phyloP scores from a whole-genome alignment of 2,113 vertebrate species.

The Gyps fulvus region DNA sequence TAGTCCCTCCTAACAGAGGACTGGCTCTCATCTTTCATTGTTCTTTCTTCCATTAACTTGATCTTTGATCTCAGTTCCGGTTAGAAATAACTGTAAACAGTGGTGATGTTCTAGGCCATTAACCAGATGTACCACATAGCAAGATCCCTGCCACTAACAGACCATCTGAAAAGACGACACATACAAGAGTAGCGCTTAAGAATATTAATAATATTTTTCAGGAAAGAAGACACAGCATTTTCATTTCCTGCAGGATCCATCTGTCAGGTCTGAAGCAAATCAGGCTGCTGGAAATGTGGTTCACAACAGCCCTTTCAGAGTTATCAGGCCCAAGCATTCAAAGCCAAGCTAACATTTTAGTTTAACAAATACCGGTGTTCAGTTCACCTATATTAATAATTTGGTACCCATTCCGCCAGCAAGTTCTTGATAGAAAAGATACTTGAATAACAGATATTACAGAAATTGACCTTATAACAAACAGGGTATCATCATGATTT shows the following conservation, averaged over 20 bases:
- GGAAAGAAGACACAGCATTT: not conserved
- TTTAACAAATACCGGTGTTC: not conserved
- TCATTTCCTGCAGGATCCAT: not conserved
- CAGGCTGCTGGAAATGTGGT: not conserved
- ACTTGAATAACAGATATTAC: not conserved
- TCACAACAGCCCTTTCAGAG: not conserved
- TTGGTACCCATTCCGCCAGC: not conserved
- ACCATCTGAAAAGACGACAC: not conserved
- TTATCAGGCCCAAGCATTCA: not conserved
- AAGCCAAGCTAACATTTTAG: not conserved
- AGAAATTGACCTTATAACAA: not conserved
- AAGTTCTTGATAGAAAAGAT: not conserved
- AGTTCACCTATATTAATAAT: not conserved
- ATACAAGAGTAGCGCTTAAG: not conserved
- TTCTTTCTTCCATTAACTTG: constrained; percentile 34
- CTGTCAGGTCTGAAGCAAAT: not conserved
- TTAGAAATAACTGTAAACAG: constrained; percentile 33
- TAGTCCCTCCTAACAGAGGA: not conserved
- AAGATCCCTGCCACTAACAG: not conserved
- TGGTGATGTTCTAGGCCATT: not conserved
- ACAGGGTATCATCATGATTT: not conserved
- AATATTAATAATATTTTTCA: not conserved
- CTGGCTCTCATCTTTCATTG: not conserved
- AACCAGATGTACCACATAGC: not conserved
- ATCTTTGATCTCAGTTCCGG: constrained; percentile 41